Percentiles rank a stretch among this genome's conserved stretches.
Conservation (phyloP, 2,888 invertebrate species). For the Acronicta alni region DNA sequence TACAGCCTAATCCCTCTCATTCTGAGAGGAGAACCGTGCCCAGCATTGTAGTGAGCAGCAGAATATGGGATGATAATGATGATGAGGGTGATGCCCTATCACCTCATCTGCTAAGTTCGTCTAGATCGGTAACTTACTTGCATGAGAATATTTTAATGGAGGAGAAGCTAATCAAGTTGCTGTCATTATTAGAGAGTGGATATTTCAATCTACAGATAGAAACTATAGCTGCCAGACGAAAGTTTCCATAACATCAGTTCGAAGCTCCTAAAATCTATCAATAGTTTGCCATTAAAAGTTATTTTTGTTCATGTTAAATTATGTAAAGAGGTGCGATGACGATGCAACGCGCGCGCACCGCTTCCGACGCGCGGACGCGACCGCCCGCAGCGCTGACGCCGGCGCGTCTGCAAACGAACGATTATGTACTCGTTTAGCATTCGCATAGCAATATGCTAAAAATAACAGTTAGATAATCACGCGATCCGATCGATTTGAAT, state of each 20-base stretch:
- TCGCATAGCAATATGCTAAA: constrained; percentile 49
- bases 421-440: constrained; percentile 47
- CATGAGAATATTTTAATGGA: too few species aligned
- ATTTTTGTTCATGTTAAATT: constrained; percentile 41
- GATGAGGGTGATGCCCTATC: too few species aligned
- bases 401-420: constrained; percentile 61
- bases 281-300: constrained; percentile 31
- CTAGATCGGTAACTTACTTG: too few species aligned
- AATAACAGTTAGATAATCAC: constrained; percentile 56
- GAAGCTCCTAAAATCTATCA: constrained; percentile 33
- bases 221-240: constrained; percentile 19
- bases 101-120: too few species aligned
- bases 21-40: too few species aligned
- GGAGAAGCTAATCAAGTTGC: too few species aligned
- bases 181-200: not conserved
- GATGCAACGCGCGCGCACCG: constrained; percentile 58
- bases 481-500: constrained; percentile 37
- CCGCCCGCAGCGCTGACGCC: constrained; percentile 64
- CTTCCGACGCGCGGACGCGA: constrained; percentile 56
- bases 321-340: constrained; percentile 52
- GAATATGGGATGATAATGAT: too few species aligned
- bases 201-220: not conserved
- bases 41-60: too few species aligned
- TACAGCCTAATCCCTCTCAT: too few species aligned
- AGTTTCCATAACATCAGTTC: not conserved